Evolutionary conservation across 2,113 vertebrate species (phyloP).

Genomic region (Salvelinus sp.): DNA sequence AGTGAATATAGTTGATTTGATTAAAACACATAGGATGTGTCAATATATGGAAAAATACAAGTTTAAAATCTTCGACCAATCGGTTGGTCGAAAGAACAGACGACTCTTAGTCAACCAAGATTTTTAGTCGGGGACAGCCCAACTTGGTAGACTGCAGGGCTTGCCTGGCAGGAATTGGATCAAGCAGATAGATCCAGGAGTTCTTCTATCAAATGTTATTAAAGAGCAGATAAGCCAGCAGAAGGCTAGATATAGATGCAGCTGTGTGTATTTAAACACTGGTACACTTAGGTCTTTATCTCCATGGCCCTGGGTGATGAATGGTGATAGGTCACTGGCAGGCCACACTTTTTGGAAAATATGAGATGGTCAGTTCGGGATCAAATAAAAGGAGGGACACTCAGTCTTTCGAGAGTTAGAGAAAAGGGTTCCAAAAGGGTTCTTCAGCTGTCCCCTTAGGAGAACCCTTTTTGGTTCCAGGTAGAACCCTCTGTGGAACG

Average conservation of each 20-base stretch:
- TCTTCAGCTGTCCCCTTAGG: too few species aligned
- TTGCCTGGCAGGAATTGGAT: neutral
- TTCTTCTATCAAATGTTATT: slow-evolving; percentile 2
- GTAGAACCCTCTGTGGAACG: too few species aligned
- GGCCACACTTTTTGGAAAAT: neutral
- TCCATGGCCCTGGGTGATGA: neutral
- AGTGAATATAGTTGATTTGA: too few species aligned
- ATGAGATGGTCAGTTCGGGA: slow-evolving; percentile 9
- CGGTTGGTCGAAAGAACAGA: too few species aligned
- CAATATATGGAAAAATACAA: too few species aligned
- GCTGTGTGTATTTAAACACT: neutral
- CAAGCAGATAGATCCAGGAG: neutral
- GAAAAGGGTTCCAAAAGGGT: neutral
- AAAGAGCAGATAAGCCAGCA: slow-evolving; percentile 8
- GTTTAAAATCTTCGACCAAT: too few species aligned
- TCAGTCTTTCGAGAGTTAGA: neutral
- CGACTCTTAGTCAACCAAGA: too few species aligned
- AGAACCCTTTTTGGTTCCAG: too few species aligned
- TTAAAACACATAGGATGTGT: too few species aligned
- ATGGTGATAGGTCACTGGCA: slow-evolving; percentile 2
- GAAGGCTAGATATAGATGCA: neutral
- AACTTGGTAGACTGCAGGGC: neutral
- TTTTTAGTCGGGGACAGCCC: neutral
- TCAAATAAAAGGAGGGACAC: neutral
- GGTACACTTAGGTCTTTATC: slow-evolving; percentile 28